Conservation (phyloP, 2,113 vertebrate species). For the Dipodomys merriami region DNA sequence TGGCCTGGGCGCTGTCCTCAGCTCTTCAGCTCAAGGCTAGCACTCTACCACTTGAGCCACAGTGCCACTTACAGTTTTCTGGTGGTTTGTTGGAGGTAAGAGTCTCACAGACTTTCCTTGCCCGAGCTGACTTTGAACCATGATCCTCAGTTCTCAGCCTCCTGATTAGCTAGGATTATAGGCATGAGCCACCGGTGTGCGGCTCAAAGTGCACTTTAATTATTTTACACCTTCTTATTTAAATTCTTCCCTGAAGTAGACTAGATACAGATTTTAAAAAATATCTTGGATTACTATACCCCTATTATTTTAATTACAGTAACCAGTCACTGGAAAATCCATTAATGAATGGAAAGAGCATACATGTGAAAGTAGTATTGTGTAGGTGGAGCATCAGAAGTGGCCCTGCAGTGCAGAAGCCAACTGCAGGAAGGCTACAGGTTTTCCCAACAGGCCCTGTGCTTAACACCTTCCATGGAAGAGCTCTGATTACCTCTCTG, state of each 20-base stretch:
- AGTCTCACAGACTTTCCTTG: too few species aligned
- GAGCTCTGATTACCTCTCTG: neutral
- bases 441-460: too few species aligned
- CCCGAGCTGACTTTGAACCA: too few species aligned
- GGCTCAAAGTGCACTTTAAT: neutral
- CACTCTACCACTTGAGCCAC: too few species aligned
- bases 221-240: neutral
- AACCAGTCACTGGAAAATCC: constrained; percentile 3
- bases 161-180: too few species aligned
- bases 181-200: too few species aligned
- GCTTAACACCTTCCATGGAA: neutral
- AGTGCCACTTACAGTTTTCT: too few species aligned
- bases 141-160: too few species aligned
- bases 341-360: neutral
- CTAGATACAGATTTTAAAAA: constrained; percentile 15
- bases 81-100: too few species aligned
- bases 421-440: fast-evolving
- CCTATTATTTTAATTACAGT: constrained; percentile 21
- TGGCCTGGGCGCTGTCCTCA: too few species aligned
- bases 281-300: neutral
- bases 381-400: neutral
- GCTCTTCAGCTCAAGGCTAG: too few species aligned
- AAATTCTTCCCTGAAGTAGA: constrained; percentile 33
- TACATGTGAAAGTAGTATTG: neutral
- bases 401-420: neutral